A percentile compares a stretch with the other conserved stretches of the same genome.
Evolutionary conservation across 2,797 vertebrate genomes (phyloP).

Genomic region (Euphonia xanthogaster): DNA sequence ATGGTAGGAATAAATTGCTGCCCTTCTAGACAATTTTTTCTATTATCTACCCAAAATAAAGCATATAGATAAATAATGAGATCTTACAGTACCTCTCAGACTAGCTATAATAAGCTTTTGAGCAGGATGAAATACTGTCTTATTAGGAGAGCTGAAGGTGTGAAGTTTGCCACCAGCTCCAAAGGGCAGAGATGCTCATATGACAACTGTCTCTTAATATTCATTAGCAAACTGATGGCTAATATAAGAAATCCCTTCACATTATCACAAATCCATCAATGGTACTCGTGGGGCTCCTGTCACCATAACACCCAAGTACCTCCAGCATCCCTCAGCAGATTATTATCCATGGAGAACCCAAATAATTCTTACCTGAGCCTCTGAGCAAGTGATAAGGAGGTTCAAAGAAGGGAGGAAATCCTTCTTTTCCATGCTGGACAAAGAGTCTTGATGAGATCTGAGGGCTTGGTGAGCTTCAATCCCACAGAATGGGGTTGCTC

Average conservation of each 20-base stretch:
- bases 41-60: conserved; percentile 44
- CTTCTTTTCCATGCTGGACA: background rate
- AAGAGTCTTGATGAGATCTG: background rate
- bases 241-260: background rate
- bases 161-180: conserved; percentile 21
- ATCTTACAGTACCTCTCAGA: background rate
- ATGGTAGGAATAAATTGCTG: background rate
- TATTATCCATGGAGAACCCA: background rate
- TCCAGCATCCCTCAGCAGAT: background rate
- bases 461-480: background rate
- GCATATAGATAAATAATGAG: conserved; percentile 14
- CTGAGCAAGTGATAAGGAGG: background rate
- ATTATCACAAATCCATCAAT: conserved; percentile 13
- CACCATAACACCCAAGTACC: background rate
- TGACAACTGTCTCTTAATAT: conserved; percentile 35
- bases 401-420: background rate
- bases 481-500: fast-evolving
- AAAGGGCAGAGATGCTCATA: conserved; percentile 16
- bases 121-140: conserved; percentile 36
- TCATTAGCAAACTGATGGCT: conserved; percentile 15
- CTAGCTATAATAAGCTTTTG: conserved; percentile 40
- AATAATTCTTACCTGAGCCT: background rate
- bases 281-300: background rate
- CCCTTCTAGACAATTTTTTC: conserved; percentile 2
- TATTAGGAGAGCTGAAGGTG: conserved; percentile 45